Conservation (phyloP, 2,888 invertebrate species). For the Mechanitis messenoides region DNA sequence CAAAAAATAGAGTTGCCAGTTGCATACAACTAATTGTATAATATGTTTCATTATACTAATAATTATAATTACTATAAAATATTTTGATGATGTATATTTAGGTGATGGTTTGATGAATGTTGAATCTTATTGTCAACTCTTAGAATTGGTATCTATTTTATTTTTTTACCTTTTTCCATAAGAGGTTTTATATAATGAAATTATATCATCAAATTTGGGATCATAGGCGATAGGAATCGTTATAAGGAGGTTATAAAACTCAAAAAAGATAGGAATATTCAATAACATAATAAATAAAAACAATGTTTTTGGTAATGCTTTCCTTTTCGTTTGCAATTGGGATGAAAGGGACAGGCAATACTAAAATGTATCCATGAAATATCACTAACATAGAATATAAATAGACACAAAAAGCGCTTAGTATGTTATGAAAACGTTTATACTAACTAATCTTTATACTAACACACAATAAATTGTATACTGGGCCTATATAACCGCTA, state of each 20-base stretch:
- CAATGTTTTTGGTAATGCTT: background rate
- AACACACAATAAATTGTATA: background rate
- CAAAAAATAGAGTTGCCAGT: too few relatives aligned
- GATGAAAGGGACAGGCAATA: background rate
- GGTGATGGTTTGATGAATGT: conserved; percentile 7
- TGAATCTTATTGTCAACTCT: conserved; percentile 20
- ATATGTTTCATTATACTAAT: too few relatives aligned
- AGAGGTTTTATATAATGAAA: too few relatives aligned
- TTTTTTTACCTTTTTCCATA: too few relatives aligned
- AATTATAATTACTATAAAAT: too few relatives aligned
- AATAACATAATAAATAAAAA: background rate
- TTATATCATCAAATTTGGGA: too few relatives aligned
- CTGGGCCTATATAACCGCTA: background rate
- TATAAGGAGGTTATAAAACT: too few relatives aligned
- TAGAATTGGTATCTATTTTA: too few relatives aligned
- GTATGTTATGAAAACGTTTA: background rate
- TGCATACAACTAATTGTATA: too few relatives aligned
- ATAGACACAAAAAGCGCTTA: conserved; percentile 5
- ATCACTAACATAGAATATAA: conserved; percentile 4
- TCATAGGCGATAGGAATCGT: too few relatives aligned
- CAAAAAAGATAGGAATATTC: too few relatives aligned
- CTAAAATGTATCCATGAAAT: background rate
- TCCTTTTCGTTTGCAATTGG: background rate
- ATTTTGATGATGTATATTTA: too few relatives aligned
- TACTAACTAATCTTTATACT: conserved; percentile 1